These are phyloP conservation scores for Sphenopsis melanotis DNA, from an alignment of 2,797 vertebrate genomes.

Conservation along the genomic window DNA sequence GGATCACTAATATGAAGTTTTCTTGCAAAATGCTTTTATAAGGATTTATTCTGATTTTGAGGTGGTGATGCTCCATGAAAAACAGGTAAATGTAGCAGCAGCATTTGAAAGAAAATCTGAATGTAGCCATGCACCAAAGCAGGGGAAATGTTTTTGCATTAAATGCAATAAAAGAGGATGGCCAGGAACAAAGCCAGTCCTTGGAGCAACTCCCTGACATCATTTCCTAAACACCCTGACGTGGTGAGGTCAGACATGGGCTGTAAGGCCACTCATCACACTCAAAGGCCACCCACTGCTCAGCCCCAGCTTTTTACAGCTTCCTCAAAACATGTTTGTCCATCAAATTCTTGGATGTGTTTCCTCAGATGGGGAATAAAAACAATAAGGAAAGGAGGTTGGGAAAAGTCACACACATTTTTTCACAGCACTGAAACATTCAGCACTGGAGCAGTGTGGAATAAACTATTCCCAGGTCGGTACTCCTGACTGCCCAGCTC, in stretches of 20 bases:
- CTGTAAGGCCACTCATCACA: background rate
- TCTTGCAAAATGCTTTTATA: background rate
- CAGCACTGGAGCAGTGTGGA: background rate
- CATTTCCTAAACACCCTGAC: background rate
- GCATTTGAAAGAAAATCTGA: background rate
- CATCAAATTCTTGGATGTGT: background rate
- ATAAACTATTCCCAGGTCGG: background rate
- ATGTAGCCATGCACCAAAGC: background rate
- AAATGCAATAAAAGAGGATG: background rate
- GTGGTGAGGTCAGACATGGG: background rate
- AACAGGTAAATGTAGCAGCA: background rate
- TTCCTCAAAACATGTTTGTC: slow-evolving; percentile 7
- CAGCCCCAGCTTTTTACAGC: background rate
- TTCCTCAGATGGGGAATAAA: background rate
- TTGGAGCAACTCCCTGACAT: background rate
- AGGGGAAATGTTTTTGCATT: background rate
- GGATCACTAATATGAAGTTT: background rate
- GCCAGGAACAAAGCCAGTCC: background rate
- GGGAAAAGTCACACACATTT: background rate
- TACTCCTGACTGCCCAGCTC: background rate
- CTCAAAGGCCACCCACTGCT: background rate
- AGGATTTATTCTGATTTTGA: background rate
- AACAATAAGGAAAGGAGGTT: background rate
- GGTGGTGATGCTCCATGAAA: background rate
- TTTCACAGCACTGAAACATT: background rate